Base-by-base conservation (phyloP, 2,113 vertebrate genomes). In the Cynocephalus volans region DNA sequence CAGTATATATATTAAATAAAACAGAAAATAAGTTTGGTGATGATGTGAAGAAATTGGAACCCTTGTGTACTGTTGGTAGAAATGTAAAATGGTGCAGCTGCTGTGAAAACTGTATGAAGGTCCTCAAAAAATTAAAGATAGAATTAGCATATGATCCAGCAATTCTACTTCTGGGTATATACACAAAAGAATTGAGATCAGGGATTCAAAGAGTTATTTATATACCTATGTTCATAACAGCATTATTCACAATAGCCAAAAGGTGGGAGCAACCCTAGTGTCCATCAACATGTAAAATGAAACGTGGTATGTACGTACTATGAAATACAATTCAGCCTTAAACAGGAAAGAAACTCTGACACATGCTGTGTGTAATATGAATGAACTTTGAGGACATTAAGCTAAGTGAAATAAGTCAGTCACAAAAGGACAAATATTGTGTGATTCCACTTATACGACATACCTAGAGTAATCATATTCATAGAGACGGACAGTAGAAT, bases 111-210 rank as follows among this genome's bases (percentile, higher is more conserved):
- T n/a, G 15, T 94, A 26, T 82, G n/a, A 73, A 3, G 15, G 12
- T 72, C 56, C 26, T 75, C 33, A 88, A 80, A 73, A 72, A 73
- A 26, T 64, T 88, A 73, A 64, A 88, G 88, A 88, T 88, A 88
- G 45, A 88, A 73, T 54, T 75, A 41, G 18, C 33, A 41, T 69
- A 54, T 64, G 26, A 52, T 84, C 23, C 31, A 77, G 52, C 33
- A 50, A 69, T 77, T 93, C 28, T 33, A 58, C 26, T 86, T 86
- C 50, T 58, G 28, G 4, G 4, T 86, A 77, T 67, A 69, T 58
- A 58, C 31, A 21, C 72, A 69, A 86, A 86, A 93, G 36, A 77
- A 67, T 58, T 76, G 26, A 56, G 77, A 58, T 11, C 19, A 69
- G 28, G 31, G 24, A 48, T 76, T 65, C 58, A 77, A 77, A 76